Percentiles rank a stretch among this genome's conserved stretches.
These are phyloP conservation scores for Eupsilia transversa DNA, from an alignment of 2,888 invertebrate genomes.

Conservation along the genomic window DNA sequence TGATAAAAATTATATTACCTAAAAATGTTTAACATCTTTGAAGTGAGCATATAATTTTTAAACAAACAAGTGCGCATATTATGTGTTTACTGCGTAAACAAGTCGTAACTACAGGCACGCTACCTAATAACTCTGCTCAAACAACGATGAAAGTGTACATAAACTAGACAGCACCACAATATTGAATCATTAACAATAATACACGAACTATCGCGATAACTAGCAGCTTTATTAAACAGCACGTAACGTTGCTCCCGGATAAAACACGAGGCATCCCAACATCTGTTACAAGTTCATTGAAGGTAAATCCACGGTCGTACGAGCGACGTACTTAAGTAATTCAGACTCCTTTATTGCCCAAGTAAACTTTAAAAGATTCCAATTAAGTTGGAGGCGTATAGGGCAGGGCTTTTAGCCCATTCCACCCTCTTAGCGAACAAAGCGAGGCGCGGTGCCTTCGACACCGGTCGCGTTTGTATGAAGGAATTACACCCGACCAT, in stretches of 20 bases:
- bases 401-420: slow-evolving; percentile 76
- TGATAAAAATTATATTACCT: not conserved
- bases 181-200: slow-evolving; percentile 57
- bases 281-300: slow-evolving; percentile 74
- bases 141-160: slow-evolving; percentile 42
- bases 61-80: slow-evolving; percentile 19
- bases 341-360: slow-evolving; percentile 82
- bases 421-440: slow-evolving; percentile 82
- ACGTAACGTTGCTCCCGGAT: slow-evolving; percentile 31
- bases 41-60: slow-evolving; percentile 9
- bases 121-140: slow-evolving; percentile 46
- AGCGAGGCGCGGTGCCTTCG: slow-evolving; percentile 68
- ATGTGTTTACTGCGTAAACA: slow-evolving; percentile 38
- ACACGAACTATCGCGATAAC: slow-evolving; percentile 48
- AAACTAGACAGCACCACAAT: slow-evolving; percentile 47
- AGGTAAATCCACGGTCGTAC: slow-evolving; percentile 64
- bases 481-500: slow-evolving; percentile 79
- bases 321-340: slow-evolving; percentile 72
- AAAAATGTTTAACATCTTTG: slow-evolving; percentile 21
- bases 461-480: slow-evolving; percentile 77
- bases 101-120: slow-evolving; percentile 25
- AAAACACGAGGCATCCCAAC: slow-evolving; percentile 65
- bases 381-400: slow-evolving; percentile 81
- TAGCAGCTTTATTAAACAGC: slow-evolving; percentile 52
- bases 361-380: slow-evolving; percentile 90